These are phyloP conservation scores for Microcebus griseorufus DNA, from an alignment of 2,113 vertebrate species.

Conservation along the genomic window DNA sequence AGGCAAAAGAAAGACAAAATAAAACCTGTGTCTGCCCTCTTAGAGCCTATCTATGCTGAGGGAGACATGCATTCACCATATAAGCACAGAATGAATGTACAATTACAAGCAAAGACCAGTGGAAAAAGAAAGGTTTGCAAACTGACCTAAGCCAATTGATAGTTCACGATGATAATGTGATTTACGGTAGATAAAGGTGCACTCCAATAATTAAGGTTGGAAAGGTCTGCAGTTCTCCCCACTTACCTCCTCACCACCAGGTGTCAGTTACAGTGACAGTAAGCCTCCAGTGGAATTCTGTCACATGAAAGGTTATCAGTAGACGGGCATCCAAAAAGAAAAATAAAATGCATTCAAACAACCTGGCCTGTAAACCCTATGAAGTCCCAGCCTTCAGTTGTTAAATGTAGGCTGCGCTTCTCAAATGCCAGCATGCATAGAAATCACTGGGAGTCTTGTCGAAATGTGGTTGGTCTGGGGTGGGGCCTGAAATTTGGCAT, in stretches of 20 bases:
- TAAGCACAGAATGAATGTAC: neutral
- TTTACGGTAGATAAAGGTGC: neutral
- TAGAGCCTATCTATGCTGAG: neutral
- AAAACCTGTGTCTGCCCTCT: neutral
- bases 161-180: neutral
- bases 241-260: neutral
- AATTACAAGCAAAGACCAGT: neutral
- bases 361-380: neutral
- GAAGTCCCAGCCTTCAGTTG: neutral
- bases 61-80: neutral
- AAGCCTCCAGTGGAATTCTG: neutral
- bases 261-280: neutral
- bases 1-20: neutral
- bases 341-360: neutral
- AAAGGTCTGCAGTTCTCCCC: neutral
- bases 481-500: neutral
- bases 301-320: neutral
- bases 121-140: neutral
- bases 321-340: neutral
- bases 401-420: neutral
- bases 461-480: too few species aligned
- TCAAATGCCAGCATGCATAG: fast-evolving
- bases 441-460: neutral
- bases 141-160: neutral
- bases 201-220: neutral